Base-by-base conservation (phyloP, 1,140 invertebrate species). In the Plectus sambesii region DNA sequence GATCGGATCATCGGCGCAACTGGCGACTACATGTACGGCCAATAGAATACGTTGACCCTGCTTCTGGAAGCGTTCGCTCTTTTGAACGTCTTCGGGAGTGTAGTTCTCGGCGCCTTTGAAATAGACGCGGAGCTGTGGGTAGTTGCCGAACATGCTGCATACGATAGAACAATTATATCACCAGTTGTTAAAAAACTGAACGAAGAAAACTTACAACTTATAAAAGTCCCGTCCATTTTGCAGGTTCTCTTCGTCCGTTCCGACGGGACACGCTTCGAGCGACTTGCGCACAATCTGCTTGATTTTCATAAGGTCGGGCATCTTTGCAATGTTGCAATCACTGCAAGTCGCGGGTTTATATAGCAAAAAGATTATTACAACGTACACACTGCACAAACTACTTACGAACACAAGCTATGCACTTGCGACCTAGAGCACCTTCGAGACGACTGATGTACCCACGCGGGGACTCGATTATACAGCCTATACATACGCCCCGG, bases 31-130 rank as follows among this genome's bases (percentile, higher is more conserved):
- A 42, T 65, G 58, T 25, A 53, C 20, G 4, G 60, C 61, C 17
- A 62, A 19, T n/a, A 64, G 58, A 15, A 62, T 47, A 8, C 60
- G 58, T 22, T 61, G 59, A n/a, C 60, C 60, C 45, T 62, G 60
- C 27, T 64, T 49, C 26, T 57, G 41, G 46, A 62, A 62, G 5
- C 60, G 57, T 17, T 64, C 61, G 36, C 60, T 63, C 35, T 64
- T 59, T 37, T 62, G 58, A 9, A 62, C 61, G 41, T 62, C 61
- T 5, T 65, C 60, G n/a, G 61, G 53, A 3, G 56, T 61, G 42
- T 29, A 64, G 20, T 61, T 51, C 37, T 62, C 58, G n/a, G 60
- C 61, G 17, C 60, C 60, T 37, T 62, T 62, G 49, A 62, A 62
- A 37, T 64, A 62, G 1, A 49, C 51, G 19, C 60, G 60, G n/a